phyloP scores from a whole-genome alignment of 30 jellyfish, hydroid and myxozoan genomes.

The Clytia hemisphaerica region DNA sequence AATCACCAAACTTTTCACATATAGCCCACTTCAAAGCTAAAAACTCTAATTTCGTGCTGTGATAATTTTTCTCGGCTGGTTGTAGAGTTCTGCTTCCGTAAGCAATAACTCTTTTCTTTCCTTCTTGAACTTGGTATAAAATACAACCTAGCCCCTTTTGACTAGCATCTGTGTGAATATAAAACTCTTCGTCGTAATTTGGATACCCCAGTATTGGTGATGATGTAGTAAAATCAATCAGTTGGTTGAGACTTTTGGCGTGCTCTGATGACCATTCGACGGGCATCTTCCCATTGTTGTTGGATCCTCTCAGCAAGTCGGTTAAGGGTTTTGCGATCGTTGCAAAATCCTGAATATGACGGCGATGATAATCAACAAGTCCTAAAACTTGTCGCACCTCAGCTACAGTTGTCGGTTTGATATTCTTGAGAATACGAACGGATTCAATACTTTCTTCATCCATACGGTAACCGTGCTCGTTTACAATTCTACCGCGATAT shows the following conservation, averaged over 20 bases:
- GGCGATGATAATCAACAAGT: too few relatives aligned
- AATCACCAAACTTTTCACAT: constrained; percentile 37
- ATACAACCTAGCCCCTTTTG: constrained; percentile 50
- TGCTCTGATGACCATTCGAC: constrained; percentile 37
- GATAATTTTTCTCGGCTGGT: constrained; percentile 39
- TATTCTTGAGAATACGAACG: too few relatives aligned
- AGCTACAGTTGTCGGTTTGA: too few relatives aligned
- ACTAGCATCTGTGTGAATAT: constrained; percentile 52
- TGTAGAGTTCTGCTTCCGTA: constrained; percentile 45
- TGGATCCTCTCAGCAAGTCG: too few relatives aligned
- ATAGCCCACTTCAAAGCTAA: constrained; percentile 61
- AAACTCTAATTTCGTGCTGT: constrained; percentile 38
- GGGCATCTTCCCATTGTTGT: too few relatives aligned
- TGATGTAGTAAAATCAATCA: constrained; percentile 31
- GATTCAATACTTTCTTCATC: too few relatives aligned
- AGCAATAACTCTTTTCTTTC: constrained; percentile 33
- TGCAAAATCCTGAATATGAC: too few relatives aligned
- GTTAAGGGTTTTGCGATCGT: too few relatives aligned
- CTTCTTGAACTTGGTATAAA: constrained; percentile 40
- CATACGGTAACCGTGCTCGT: too few relatives aligned
- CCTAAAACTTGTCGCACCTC: too few relatives aligned
- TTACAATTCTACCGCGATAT: too few relatives aligned
- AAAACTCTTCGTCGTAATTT: constrained; percentile 24
- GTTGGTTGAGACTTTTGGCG: constrained; percentile 9
- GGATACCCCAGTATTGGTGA: constrained; percentile 53